Evolutionary conservation across 92 coral and sea anemone species (phyloP), one percentile per base, ranked within the genome.

Genomic region (Meandrina meandrites): DNA sequence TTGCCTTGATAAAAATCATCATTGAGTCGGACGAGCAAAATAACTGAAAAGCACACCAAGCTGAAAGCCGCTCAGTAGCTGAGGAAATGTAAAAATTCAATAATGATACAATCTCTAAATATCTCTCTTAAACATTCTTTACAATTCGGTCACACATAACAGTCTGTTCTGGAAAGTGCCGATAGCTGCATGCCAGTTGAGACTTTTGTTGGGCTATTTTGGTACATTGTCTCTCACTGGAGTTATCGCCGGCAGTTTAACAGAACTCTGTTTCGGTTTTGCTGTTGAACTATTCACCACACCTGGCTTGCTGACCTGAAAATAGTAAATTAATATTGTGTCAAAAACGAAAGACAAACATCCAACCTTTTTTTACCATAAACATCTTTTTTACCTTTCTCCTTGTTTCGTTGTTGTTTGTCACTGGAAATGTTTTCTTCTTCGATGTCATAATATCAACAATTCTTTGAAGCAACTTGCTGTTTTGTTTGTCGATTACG

Each of bases 401-500:
- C 37, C 31, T 81, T 32, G 57, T 31, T 28, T 77, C 76, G 6
- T 76, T 67, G 32, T n/a, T 53, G 35, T 71, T 45, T 79, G 87
- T 53, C n/a, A n/a, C 73, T 9, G 93, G 91, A 78, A 83, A 88
- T 47, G 72, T 54, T 30, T 86, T 82, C 82, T 87, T 81, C 79
- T 87, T 89, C 22, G 87, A 80, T 32, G 98, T 94, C 89, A 94
- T 90, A 21, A 94, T 93, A 28, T 89, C 87, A 13, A 93, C 90
- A 32, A 94, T 86, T 81, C 98, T 76, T 32, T 91, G 91, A 34
- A 94, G 84, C 62, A 94, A 84, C 83, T 90, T 90, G 75, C 79
- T 50, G 70, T 94, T 94, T 79, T 94, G 96, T 70, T 90, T 91
- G 88, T 94, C 98, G 70, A 94, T 94, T 37, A 89, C 82, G 18